Evolutionary conservation across 2,113 vertebrate genomes (phyloP).

Genomic region (Anarhynchus alexandrinus): DNA sequence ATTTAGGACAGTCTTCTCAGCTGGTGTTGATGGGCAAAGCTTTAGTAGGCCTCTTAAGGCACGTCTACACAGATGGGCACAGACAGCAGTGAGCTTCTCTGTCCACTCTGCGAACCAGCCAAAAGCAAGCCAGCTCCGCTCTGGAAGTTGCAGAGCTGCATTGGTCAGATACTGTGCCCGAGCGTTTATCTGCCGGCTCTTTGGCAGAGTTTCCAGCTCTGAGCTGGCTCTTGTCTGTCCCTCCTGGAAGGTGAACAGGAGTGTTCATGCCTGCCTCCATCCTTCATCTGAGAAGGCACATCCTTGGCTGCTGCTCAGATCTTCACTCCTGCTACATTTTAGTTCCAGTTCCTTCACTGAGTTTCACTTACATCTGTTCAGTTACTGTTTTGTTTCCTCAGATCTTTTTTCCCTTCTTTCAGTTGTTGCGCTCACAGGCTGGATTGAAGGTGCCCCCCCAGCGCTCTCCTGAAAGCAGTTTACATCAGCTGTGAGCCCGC

Average conservation of each 20-base stretch:
- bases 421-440: neutral
- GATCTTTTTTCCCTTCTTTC: neutral
- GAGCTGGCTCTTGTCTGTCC: neutral
- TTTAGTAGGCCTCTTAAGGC: neutral
- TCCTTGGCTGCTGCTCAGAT: neutral
- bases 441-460: too few relatives aligned
- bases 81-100: neutral
- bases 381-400: neutral
- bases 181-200: neutral
- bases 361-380: neutral
- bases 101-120: neutral
- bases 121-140: neutral
- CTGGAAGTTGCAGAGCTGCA: neutral
- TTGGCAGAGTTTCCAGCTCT: neutral
- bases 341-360: neutral
- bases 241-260: neutral
- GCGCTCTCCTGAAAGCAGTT: neutral
- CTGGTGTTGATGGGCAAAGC: neutral
- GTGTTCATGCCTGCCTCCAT: neutral
- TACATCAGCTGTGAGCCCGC: neutral
- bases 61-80: neutral
- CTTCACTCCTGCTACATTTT: neutral
- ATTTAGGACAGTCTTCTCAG: constrained; percentile 2
- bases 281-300: neutral
- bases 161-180: neutral